A percentile compares a stretch with the other conserved stretches of the same genome.
These are phyloP conservation scores for Synchiropus splendidus DNA, from an alignment of 2,113 vertebrate genomes.

Conservation along the genomic window DNA sequence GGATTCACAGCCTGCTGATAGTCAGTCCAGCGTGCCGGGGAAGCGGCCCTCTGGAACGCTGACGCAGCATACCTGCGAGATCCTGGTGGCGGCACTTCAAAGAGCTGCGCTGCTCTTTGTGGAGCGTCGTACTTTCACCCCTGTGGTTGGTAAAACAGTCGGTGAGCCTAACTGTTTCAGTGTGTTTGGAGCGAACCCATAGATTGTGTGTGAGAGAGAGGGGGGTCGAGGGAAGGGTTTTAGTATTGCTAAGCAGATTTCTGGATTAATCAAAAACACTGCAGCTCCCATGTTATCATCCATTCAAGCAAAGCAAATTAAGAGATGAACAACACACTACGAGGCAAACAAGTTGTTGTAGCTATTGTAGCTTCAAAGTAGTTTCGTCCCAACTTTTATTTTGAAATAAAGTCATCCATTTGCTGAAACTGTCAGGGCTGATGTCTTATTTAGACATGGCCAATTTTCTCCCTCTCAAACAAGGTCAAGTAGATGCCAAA, in stretches of 20 bases:
- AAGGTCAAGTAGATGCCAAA: no score
- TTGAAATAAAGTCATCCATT: no score
- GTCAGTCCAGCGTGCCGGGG: conserved; percentile 23
- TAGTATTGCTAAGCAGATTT: conserved; percentile 1
- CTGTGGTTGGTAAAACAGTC: conserved; percentile 78
- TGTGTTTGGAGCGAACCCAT: conserved; percentile 76
- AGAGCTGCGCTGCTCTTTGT: conserved; percentile 75
- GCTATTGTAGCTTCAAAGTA: no score
- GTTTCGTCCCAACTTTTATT: no score
- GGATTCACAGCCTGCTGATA: conserved; percentile 15
- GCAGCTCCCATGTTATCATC: no score
- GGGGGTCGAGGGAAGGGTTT: conserved; percentile 14
- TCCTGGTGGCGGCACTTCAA: conserved; percentile 83
- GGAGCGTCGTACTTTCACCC: conserved; percentile 75
- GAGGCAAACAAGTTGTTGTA: no score
- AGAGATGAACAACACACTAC: no score
- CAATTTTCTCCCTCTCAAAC: no score
- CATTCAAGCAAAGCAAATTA: no score
- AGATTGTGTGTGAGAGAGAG: conserved; percentile 26
- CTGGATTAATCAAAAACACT: no score
- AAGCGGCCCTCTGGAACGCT: conserved; percentile 59
- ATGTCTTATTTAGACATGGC: no score
- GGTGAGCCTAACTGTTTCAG: conserved; percentile 80
- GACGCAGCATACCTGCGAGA: conserved; percentile 84
- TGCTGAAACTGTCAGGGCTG: no score